phyloP scores from a whole-genome alignment of 2,113 vertebrate species.

The Toxotes jaculatrix region DNA sequence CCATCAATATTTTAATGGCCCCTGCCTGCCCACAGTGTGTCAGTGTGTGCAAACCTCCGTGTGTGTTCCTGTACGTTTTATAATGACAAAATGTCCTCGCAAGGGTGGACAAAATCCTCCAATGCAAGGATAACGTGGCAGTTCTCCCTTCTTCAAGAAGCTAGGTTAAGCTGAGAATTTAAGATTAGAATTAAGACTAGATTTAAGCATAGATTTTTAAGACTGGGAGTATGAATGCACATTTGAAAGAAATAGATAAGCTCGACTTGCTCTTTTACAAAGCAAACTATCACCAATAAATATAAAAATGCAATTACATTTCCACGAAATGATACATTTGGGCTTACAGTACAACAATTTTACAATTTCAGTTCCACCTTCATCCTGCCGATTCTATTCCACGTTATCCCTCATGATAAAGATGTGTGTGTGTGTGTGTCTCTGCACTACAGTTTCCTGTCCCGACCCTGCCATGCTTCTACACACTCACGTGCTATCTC shows the following conservation, averaged over 20 bases:
- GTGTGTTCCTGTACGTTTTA: constrained; percentile 32
- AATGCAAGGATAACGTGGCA: neutral
- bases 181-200: neutral
- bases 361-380: neutral
- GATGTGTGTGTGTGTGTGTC: neutral
- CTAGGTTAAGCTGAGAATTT: neutral
- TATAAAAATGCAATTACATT: neutral
- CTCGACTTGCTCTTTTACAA: neutral
- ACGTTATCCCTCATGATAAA: neutral
- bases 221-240: neutral
- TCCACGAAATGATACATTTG: neutral
- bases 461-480: constrained; percentile 30
- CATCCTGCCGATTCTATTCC: neutral
- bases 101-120: neutral
- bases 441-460: neutral
- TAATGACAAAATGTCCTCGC: constrained; percentile 29
- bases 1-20: constrained; percentile 90
- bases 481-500: constrained; percentile 25
- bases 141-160: neutral
- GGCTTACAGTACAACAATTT: neutral
- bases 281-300: neutral
- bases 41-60: constrained; percentile 21
- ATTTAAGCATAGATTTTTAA: neutral
- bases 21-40: constrained; percentile 42
- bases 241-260: neutral